Conservation (phyloP, 2,888 invertebrate genomes). For the Lasioglossum figueresi region DNA sequence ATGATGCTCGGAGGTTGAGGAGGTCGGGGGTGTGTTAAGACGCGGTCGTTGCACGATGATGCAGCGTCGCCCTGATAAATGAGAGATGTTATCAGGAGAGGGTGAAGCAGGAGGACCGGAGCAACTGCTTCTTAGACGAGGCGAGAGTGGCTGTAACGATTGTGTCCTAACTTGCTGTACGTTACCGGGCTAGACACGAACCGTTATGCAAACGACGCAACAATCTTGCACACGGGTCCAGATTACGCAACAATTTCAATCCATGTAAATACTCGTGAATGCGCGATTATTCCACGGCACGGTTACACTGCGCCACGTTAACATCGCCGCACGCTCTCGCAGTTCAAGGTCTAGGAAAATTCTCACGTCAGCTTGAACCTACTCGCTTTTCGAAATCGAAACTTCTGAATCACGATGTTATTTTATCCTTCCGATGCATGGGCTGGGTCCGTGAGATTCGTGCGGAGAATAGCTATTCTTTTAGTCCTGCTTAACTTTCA, state of each 20-base stretch:
- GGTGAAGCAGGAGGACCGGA: conserved; percentile 47
- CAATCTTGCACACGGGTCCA: conserved; percentile 43
- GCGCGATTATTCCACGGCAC: neutral
- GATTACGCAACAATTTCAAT: conserved; percentile 49
- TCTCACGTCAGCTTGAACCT: neutral
- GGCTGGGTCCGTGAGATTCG: neutral
- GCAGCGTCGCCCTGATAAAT: conserved; percentile 71
- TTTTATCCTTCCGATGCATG: neutral
- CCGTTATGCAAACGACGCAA: conserved; percentile 64
- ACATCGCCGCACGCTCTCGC: neutral
- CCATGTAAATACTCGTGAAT: conserved; percentile 17
- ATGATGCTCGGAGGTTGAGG: conserved; percentile 60
- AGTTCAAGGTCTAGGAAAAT: neutral
- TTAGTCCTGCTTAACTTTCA: neutral
- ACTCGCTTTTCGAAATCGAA: neutral
- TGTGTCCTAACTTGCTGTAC: conserved; percentile 63
- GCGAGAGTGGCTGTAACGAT: conserved; percentile 67
- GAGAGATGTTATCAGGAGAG: conserved; percentile 73
- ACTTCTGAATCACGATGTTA: neutral
- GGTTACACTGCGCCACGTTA: neutral
- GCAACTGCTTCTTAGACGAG: conserved; percentile 59
- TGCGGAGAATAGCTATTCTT: neutral
- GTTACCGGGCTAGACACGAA: conserved; percentile 61
- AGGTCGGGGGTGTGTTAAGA: conserved; percentile 67
- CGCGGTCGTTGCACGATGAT: conserved; percentile 70